phyloP scores from a whole-genome alignment of 37 sponge, comb jelly and placozoan genomes.

The Amphimedon queenslandica region DNA sequence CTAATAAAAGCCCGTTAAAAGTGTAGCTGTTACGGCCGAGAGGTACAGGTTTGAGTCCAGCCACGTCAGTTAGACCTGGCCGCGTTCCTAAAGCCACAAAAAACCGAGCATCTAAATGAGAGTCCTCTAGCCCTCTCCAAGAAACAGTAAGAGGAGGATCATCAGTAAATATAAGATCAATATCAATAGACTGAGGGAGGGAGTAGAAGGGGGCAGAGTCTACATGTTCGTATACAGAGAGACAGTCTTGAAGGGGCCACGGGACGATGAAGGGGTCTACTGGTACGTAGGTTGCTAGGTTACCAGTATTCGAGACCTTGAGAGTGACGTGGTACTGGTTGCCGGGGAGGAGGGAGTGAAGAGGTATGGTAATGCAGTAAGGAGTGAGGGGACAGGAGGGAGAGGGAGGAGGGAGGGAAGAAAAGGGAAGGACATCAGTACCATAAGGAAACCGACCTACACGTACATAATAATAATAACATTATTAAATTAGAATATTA shows the following conservation, averaged over 20 bases:
- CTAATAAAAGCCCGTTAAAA: slow-evolving; percentile 27
- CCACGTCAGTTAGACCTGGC: slow-evolving; percentile 32
- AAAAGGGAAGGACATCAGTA: slow-evolving; percentile 4
- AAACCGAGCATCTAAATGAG: slow-evolving; percentile 8
- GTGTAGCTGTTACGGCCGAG: slow-evolving; percentile 2
- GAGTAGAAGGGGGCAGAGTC: not conserved
- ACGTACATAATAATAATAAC: not conserved
- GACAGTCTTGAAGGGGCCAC: not conserved
- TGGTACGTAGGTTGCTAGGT: slow-evolving; percentile 21
- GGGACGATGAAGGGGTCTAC: slow-evolving; percentile 9
- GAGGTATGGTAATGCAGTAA: slow-evolving; percentile 42
- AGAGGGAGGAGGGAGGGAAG: not conserved
- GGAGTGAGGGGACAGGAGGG: slow-evolving; percentile 22
- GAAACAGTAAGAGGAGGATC: not conserved
- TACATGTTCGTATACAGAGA: slow-evolving; percentile 26
- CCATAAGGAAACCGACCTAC: slow-evolving; percentile 23
- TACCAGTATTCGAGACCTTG: slow-evolving; percentile 33
- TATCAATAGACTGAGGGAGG: slow-evolving; percentile 19
- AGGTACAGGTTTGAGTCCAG: slow-evolving; percentile 7
- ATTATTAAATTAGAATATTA: not conserved
- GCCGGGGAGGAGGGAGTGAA: slow-evolving; percentile 5
- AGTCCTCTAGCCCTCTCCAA: slow-evolving; percentile 36
- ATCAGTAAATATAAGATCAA: slow-evolving; percentile 26
- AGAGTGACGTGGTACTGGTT: slow-evolving; percentile 45
- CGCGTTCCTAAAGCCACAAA: slow-evolving; percentile 39